Evolutionary conservation across 2,888 invertebrate species (phyloP), one percentile per base, ranked within the genome.

Genomic region (Tipula unca): DNA sequence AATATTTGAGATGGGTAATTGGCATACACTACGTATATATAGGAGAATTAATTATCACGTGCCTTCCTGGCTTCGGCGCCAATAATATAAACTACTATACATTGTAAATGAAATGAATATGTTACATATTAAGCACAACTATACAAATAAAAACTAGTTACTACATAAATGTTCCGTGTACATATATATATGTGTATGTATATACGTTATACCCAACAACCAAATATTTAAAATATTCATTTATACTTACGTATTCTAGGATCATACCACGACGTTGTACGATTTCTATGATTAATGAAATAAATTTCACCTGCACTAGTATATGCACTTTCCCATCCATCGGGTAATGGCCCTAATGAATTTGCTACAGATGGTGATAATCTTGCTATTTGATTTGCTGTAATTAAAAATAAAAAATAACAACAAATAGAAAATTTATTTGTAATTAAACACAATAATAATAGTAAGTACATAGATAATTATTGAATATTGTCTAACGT

Each of bases 261-360:
- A 92, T 99, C 98, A 93, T 97, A 98, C 98, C 98, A 99, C 89
- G 98, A 98, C 87, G 98, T 98, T 89, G 97, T 97, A 92, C 97
- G 95, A 88, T 96, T 95, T 91, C 95, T 95, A 92, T 98, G 98
- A 92, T 98, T 97, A 92, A 98, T 93, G 89, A 90, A 91, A 88
- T 91, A 91, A 88, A 96, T 94, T 92, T 97, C 97, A 91, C 97
- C 97, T 92, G 97, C 96, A 88, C 95, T 94, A 88, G 97, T 97
- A 89, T 95, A 94, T 87, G 97, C 97, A 91, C 97, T 97, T 92
- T 97, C 97, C 97, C 97, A 97, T 86, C 97, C 97, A 88, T 95
- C 95, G 87, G 97, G 97, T 89, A 97, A 92, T 88, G 97, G 96
- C 87, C 96, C 96, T 90, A 96, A 93, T 87, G 89, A 89, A 87